Evolutionary conservation across 2,797 vertebrate genomes (phyloP).

Genomic region (Heteromormyrus szaboi): DNA sequence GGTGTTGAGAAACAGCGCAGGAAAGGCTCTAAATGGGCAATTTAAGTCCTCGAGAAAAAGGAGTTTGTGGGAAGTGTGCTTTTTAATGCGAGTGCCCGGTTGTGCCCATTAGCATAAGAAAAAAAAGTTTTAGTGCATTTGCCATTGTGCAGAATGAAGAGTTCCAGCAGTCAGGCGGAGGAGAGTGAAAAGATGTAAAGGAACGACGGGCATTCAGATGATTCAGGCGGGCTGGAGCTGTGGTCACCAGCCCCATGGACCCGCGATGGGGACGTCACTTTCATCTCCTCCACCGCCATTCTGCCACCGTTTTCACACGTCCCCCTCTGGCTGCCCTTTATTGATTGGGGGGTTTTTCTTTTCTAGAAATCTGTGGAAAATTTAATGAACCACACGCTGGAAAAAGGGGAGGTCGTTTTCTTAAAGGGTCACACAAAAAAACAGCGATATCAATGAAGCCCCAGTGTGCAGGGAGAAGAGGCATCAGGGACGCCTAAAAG

Average conservation of each 20-base stretch:
- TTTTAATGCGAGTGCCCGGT: slow-evolving; percentile 74
- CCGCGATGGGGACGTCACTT: slow-evolving; percentile 82
- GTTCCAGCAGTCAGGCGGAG: slow-evolving; percentile 81
- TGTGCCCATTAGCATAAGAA: slow-evolving; percentile 91
- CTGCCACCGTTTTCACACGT: slow-evolving; percentile 68
- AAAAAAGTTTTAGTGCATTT: slow-evolving; percentile 90
- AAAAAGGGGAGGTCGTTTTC: slow-evolving; percentile 51
- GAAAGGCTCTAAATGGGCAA: slow-evolving; percentile 44
- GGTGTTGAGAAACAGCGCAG: not conserved
- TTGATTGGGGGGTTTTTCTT: slow-evolving; percentile 72
- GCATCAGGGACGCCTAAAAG: slow-evolving; percentile 44
- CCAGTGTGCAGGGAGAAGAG: slow-evolving; percentile 51
- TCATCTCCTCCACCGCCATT: slow-evolving; percentile 75
- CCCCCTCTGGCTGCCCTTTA: slow-evolving; percentile 69
- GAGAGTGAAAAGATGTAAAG: slow-evolving; percentile 77
- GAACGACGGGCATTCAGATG: slow-evolving; percentile 87
- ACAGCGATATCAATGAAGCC: slow-evolving; percentile 60
- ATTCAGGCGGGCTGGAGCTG: slow-evolving; percentile 68
- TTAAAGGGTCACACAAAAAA: slow-evolving; percentile 32
- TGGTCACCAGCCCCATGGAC: slow-evolving; percentile 72
- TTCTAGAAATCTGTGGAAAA: slow-evolving; percentile 78
- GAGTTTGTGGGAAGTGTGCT: slow-evolving; percentile 67
- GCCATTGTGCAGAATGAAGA: slow-evolving; percentile 89
- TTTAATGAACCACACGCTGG: slow-evolving; percentile 80
- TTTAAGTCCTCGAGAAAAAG: slow-evolving; percentile 41